Base-by-base conservation (phyloP, 2,888 invertebrate species). In the Petrophora chlorosata region DNA sequence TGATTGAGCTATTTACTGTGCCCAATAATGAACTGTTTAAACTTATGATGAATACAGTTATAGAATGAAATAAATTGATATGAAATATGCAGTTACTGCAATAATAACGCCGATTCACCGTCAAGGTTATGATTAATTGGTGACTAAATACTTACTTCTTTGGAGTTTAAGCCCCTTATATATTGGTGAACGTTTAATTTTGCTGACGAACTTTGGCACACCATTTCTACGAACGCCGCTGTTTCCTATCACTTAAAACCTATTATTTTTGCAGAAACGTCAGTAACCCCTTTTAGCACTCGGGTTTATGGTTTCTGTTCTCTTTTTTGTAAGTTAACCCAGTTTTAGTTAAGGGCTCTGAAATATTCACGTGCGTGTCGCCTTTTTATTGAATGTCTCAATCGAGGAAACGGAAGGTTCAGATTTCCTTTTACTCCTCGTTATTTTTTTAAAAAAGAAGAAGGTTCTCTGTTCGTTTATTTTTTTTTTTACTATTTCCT, bases 251-350 rank as follows among this genome's bases (percentile, higher is more conserved):
- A 28, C 30, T 51, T 53, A 32, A 19, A 8, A 2, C 23, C 13
- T 1, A 14, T 19, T 19, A 19, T 19, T 4, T 19, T 19, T 19
- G 2, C 2, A 19, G 9, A 32, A 36, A 30, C 13, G 28, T 17
- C 45, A 49, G 46, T 52, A 40, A 54, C 54, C 57, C 57, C 54
- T 56, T 59, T 50, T 39, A 50, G 45, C 33, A 42, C 54, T 47
- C 38, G 39, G 42, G 45, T 56, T 59, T 55, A 59, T 48, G 54
- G 48, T 43, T 44, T 46, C 34, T 49, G 47, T 53, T 53, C 56
- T 52, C 56, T 39, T 56, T 54, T 56, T 49, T 51, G 50, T 53
- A 53, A 55, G 53, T 55, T 46, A 54, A 41, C 43, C 38, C 45
- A 51, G 45, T 57, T 48, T 46, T n/a, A n/a, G n/a, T n/a, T n/a